Conservation (phyloP, 2,888 invertebrate genomes). For the Siphlonurus alternatus region DNA sequence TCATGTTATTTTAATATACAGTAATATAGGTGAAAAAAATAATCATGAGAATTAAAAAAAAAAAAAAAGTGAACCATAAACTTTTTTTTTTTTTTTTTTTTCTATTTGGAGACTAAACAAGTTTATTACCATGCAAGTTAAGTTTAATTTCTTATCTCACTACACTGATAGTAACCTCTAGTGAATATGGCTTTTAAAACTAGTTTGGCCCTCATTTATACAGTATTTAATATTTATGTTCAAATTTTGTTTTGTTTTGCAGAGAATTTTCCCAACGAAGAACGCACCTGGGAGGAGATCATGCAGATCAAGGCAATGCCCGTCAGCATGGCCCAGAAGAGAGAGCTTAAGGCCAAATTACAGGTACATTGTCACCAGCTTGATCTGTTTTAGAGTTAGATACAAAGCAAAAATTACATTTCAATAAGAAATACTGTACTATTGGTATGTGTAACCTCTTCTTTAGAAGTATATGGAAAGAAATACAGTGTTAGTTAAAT, state of each 20-base stretch:
- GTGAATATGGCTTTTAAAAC: slow-evolving; percentile 1
- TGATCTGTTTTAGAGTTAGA: no score
- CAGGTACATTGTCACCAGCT: slow-evolving; percentile 42
- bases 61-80: no score
- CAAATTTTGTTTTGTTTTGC: slow-evolving; percentile 15
- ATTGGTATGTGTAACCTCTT: not conserved
- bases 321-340: slow-evolving; percentile 64
- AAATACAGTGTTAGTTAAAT: no score
- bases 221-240: not conserved
- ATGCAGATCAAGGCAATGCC: slow-evolving; percentile 75
- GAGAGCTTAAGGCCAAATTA: slow-evolving; percentile 58
- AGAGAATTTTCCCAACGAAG: slow-evolving; percentile 64
- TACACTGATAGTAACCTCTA: not conserved
- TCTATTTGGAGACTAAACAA: not conserved
- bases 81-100: no score
- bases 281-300: slow-evolving; percentile 69
- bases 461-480: no score
- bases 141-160: not conserved
- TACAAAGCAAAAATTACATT: no score
- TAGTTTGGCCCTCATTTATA: slow-evolving; percentile 8
- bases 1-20: no score
- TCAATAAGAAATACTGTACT: not conserved
- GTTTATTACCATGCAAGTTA: not conserved
- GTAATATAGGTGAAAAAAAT: no score
- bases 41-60: no score